phyloP scores from a whole-genome alignment of 2,113 vertebrate genomes.

The Neogale vison region DNA sequence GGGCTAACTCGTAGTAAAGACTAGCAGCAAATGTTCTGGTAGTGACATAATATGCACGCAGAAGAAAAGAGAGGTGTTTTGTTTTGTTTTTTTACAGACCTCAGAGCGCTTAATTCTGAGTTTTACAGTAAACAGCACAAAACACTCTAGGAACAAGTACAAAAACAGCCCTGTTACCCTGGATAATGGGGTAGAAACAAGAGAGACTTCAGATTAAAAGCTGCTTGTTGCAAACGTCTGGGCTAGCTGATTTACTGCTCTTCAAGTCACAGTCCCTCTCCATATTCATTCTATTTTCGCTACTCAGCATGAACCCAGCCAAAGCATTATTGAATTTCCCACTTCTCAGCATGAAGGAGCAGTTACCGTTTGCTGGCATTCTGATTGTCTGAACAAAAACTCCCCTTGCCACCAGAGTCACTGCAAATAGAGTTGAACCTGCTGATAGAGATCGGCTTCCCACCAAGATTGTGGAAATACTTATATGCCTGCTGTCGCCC shows the following conservation, averaged over 20 bases:
- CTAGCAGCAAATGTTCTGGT: neutral
- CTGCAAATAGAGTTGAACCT: constrained; percentile 60
- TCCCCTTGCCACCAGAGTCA: constrained; percentile 40
- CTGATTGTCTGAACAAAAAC: constrained; percentile 63
- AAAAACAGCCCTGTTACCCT: constrained; percentile 8
- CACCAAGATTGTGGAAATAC: neutral
- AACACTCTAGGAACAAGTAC: neutral
- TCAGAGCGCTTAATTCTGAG: neutral
- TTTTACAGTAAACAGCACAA: constrained; percentile 21
- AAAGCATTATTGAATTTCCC: constrained; percentile 79
- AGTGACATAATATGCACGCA: neutral
- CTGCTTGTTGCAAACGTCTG: constrained; percentile 2
- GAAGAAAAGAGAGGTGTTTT: neutral
- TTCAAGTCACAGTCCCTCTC: constrained; percentile 46
- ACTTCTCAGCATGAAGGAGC: constrained; percentile 72
- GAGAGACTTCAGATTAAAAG: constrained; percentile 13
- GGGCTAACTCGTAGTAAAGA: neutral
- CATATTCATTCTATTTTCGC: constrained; percentile 72
- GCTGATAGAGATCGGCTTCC: constrained; percentile 25
- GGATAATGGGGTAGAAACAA: neutral
- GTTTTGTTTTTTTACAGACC: neutral
- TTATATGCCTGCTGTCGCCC: neutral
- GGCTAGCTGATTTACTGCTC: constrained; percentile 60
- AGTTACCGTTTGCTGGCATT: constrained; percentile 74
- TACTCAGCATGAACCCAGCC: constrained; percentile 73